Evolutionary conservation across 2,888 invertebrate species (phyloP).

Genomic region (Drosophila rubida): DNA sequence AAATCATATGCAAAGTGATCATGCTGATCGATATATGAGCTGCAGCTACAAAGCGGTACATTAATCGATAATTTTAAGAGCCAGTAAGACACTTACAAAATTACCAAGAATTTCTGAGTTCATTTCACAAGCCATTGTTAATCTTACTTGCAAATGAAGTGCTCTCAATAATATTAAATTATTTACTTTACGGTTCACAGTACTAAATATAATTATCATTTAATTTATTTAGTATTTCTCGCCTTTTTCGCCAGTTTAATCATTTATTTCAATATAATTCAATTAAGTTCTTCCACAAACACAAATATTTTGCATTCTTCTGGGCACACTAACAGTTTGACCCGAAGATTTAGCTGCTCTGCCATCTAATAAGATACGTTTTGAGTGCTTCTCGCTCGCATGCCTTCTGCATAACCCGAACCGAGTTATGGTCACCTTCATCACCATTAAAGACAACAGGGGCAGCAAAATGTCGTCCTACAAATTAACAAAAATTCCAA

Average conservation of each 20-base stretch:
- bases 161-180: neutral
- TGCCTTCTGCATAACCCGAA: conserved; percentile 11
- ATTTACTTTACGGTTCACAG: neutral
- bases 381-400: conserved; percentile 1
- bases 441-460: conserved; percentile 62
- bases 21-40: conserved; percentile 49
- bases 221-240: neutral
- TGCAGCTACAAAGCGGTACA: conserved; percentile 23
- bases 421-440: conserved; percentile 33
- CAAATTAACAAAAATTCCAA: conserved; percentile 80
- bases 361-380: conserved; percentile 13
- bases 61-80: conserved; percentile 15
- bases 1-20: conserved; percentile 32
- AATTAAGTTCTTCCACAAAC: conserved; percentile 19
- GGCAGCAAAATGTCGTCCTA: conserved; percentile 77
- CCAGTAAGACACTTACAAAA: neutral
- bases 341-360: neutral
- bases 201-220: neutral
- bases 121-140: neutral
- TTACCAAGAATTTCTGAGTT: neutral
- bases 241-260: neutral
- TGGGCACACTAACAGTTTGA: neutral
- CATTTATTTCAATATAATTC: neutral
- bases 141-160: neutral
- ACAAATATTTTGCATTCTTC: conserved; percentile 7